phyloP scores from a whole-genome alignment of 2,113 vertebrate species.

The Phrynosoma blainvillii region DNA sequence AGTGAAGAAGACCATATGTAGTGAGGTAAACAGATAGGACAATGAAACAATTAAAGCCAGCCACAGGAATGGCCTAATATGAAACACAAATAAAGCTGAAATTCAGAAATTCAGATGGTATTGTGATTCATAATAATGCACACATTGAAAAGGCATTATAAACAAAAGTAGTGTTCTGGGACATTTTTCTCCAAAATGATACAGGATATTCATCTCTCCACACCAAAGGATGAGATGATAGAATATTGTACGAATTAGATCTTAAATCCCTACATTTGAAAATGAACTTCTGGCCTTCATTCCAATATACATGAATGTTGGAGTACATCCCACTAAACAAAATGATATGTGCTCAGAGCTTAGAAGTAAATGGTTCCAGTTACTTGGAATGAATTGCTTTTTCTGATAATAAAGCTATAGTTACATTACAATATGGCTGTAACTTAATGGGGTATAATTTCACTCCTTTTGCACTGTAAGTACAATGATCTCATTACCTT shows the following conservation, averaged over 20 bases:
- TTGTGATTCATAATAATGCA: slow-evolving; percentile 11
- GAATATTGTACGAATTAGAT: slow-evolving; percentile 14
- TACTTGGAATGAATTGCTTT: too few species aligned
- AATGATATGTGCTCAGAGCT: neutral
- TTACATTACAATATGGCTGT: neutral
- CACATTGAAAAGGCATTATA: slow-evolving; percentile 28
- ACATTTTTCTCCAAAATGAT: slow-evolving; percentile 20
- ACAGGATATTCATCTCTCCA: slow-evolving; percentile 26
- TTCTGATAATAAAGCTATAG: too few species aligned
- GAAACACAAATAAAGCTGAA: slow-evolving; percentile 38
- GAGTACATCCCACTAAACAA: neutral
- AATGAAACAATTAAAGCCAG: slow-evolving; percentile 38
- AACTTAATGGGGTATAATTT: neutral
- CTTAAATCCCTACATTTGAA: neutral
- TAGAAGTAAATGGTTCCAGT: too few species aligned
- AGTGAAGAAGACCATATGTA: slow-evolving; percentile 27
- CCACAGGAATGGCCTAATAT: neutral
- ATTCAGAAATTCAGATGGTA: slow-evolving; percentile 38
- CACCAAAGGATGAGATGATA: slow-evolving; percentile 14
- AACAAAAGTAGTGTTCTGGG: slow-evolving; percentile 14
- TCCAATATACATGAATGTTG: neutral
- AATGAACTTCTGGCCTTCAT: neutral
- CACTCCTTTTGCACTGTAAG: neutral
- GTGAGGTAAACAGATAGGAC: slow-evolving; percentile 23
- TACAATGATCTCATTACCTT: neutral